Evolutionary conservation across 2,113 vertebrate genomes (phyloP).

Genomic region (Datnioides undecimradiatus): DNA sequence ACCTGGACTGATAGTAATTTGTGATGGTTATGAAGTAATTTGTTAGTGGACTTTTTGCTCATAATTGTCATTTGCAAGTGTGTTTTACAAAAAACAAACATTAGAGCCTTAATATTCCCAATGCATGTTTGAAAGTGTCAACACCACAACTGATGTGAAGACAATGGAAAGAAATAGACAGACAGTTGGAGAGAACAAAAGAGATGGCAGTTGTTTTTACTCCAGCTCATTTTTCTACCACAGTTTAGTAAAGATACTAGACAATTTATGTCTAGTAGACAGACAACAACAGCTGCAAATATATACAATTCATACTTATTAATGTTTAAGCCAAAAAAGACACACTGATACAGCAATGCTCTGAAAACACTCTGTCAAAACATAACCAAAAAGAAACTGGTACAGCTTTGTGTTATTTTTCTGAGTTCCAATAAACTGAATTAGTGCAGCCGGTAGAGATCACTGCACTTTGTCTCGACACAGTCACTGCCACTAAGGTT

Average conservation of each 20-base stretch:
- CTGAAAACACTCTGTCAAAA: not conserved
- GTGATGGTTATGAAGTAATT: not conserved
- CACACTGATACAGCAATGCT: not conserved
- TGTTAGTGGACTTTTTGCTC: not conserved
- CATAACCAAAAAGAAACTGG: not conserved
- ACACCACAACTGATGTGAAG: not conserved
- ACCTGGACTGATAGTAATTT: not conserved
- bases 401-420: not conserved
- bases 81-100: not conserved
- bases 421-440: constrained; percentile 15
- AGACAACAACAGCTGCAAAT: not conserved
- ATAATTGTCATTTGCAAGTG: not conserved
- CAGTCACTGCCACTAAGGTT: constrained; percentile 33
- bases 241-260: not conserved
- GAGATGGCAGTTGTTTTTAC: not conserved
- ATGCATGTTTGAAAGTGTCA: not conserved
- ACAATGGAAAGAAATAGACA: not conserved
- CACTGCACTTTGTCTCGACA: constrained; percentile 12
- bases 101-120: not conserved
- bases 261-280: not conserved
- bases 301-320: not conserved
- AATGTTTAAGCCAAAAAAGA: not conserved
- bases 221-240: not conserved
- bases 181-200: not conserved
- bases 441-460: constrained; percentile 23